A percentile compares a stretch with the other conserved stretches of the same genome.
These are phyloP conservation scores for Porites evermanni DNA, from an alignment of 92 coral and sea anemone species.

Conservation along the genomic window DNA sequence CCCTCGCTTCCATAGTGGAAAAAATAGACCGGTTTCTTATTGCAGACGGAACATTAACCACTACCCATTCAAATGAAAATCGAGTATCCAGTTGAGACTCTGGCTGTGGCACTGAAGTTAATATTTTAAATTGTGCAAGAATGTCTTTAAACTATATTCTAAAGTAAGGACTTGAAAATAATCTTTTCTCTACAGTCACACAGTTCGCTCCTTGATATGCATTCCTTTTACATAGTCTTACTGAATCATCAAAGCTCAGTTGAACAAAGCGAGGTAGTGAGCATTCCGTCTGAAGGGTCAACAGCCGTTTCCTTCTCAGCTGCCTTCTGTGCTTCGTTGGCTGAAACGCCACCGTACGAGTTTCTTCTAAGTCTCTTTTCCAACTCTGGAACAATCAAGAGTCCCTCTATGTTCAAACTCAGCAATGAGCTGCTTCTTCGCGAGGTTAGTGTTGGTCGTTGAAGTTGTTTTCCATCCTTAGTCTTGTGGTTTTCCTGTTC, in stretches of 20 bases:
- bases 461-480: neutral
- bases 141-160: no score
- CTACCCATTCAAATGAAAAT: neutral
- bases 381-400: constrained; percentile 38
- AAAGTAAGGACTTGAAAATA: neutral
- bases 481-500: constrained; percentile 11
- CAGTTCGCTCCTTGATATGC: no score
- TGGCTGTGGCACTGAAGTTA: neutral
- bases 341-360: constrained; percentile 25
- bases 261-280: constrained; percentile 52
- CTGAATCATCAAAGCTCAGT: constrained; percentile 28
- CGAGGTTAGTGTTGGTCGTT: constrained; percentile 1
- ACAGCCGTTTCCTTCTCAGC: constrained; percentile 19
- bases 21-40: no score
- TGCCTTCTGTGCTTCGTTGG: neutral
- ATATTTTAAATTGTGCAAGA: neutral
- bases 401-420: constrained; percentile 33
- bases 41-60: neutral
- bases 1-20: no score
- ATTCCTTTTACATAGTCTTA: neutral
- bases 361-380: constrained; percentile 38
- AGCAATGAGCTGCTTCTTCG: constrained; percentile 46
- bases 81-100: neutral
- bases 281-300: constrained; percentile 49
- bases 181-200: neutral